phyloP scores from a whole-genome alignment of 2,888 invertebrate genomes.

The Drosophila rubida region DNA sequence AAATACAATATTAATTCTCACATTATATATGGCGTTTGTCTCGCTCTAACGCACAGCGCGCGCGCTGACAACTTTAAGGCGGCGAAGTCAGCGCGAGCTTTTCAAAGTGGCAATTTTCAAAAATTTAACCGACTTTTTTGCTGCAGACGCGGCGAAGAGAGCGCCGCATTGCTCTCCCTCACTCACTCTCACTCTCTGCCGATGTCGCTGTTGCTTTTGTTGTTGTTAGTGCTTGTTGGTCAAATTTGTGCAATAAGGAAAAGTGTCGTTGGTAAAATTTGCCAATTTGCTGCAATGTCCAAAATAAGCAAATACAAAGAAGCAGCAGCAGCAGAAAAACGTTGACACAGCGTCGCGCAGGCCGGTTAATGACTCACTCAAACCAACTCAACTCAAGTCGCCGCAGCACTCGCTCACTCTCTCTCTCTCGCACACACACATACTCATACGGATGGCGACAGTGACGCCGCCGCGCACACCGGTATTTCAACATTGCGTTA shows the following conservation, averaged over 20 bases:
- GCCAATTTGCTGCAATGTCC: slow-evolving; percentile 34
- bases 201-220: slow-evolving; percentile 2
- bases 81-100: slow-evolving; percentile 32
- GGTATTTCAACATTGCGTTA: slow-evolving; percentile 73
- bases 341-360: slow-evolving; percentile 50
- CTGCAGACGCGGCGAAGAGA: slow-evolving; percentile 44
- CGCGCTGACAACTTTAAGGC: slow-evolving; percentile 33
- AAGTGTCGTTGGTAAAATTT: slow-evolving; percentile 34
- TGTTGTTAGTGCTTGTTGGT: slow-evolving; percentile 17
- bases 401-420: slow-evolving; percentile 26
- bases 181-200: not conserved
- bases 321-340: slow-evolving; percentile 15
- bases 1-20: slow-evolving; percentile 41
- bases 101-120: slow-evolving; percentile 33
- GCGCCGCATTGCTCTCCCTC: slow-evolving; percentile 25
- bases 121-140: slow-evolving; percentile 64
- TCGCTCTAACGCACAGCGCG: slow-evolving; percentile 43
- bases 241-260: slow-evolving; percentile 26
- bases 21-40: slow-evolving; percentile 36
- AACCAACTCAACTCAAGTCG: slow-evolving; percentile 51
- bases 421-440: not conserved
- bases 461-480: slow-evolving; percentile 60
- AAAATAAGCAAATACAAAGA: slow-evolving; percentile 6
- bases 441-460: slow-evolving; percentile 18
- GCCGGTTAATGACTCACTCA: slow-evolving; percentile 77